These are phyloP conservation scores for Dromaius novaehollandiae DNA, from an alignment of 2,113 vertebrate species.

Conservation along the genomic window DNA sequence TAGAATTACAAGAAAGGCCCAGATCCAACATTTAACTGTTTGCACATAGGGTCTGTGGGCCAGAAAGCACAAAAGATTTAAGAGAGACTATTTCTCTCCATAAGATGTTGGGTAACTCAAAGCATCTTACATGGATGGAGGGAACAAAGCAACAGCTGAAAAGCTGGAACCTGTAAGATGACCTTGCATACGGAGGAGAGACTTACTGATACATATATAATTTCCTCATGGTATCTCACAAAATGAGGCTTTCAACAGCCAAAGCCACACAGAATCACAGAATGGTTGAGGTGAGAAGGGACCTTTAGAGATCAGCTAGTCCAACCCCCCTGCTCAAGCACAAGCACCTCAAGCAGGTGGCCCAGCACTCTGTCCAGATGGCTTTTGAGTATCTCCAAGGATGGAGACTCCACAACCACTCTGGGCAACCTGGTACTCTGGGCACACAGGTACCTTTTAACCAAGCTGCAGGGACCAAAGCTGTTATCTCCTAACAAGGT, in stretches of 20 bases:
- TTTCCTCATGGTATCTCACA: not conserved
- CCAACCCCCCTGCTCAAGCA: no score
- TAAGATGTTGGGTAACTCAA: no score
- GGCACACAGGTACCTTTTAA: not conserved
- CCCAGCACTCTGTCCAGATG: no score
- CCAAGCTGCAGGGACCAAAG: not conserved
- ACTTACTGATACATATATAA: accelerated
- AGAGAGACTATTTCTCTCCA: not conserved
- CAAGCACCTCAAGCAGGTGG: no score
- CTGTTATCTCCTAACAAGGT: accelerated
- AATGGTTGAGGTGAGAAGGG: no score
- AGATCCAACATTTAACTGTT: not conserved
- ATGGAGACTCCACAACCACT: no score
- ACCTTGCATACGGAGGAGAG: not conserved
- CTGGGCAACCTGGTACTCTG: no score
- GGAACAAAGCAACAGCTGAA: not conserved
- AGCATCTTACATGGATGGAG: not conserved
- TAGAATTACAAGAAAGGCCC: no score
- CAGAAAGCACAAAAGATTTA: not conserved
- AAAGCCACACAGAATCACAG: not conserved
- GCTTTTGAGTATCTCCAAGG: no score
- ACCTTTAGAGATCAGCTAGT: no score
- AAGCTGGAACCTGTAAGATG: not conserved
- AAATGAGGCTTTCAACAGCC: not conserved
- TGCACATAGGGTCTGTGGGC: no score